Percentiles rank a stretch among this genome's conserved stretches.
phyloP scores from a whole-genome alignment of 2,113 vertebrate species.

The Lucifuga dentata region DNA sequence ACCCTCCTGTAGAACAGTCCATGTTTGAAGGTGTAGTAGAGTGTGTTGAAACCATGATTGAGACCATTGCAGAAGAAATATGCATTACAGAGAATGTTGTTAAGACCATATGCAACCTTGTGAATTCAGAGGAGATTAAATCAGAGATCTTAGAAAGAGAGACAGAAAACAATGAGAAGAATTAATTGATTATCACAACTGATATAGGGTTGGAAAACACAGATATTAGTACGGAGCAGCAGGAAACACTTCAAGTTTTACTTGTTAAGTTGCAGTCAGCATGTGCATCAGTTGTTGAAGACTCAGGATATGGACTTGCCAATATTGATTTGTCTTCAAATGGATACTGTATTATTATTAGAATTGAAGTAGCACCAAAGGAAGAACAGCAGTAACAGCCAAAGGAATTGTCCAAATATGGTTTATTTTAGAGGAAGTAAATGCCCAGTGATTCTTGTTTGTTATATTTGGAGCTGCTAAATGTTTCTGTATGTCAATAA shows the following conservation, averaged over 20 bases:
- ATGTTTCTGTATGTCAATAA: neutral
- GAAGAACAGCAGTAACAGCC: constrained; percentile 15
- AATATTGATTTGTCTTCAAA: constrained; percentile 16
- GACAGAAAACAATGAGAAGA: neutral
- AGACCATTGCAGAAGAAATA: constrained; percentile 11
- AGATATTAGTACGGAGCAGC: neutral
- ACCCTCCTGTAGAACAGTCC: neutral
- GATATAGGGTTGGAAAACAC: too few relatives aligned
- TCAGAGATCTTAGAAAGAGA: neutral
- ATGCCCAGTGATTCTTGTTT: constrained; percentile 6
- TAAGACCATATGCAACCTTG: neutral
- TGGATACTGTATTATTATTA: constrained; percentile 26
- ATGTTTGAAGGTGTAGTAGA: neutral
- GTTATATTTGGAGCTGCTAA: neutral
- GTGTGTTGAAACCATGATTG: neutral
- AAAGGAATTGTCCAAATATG: too few relatives aligned
- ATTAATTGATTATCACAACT: neutral
- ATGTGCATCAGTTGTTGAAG: constrained; percentile 39
- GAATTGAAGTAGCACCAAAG: constrained; percentile 34
- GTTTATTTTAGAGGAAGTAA: too few relatives aligned
- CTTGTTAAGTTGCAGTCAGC: constrained; percentile 37
- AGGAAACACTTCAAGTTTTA: constrained; percentile 11
- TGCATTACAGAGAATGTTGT: neutral
- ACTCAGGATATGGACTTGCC: constrained; percentile 16
- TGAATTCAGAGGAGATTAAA: neutral